Conservation (phyloP, 2,888 invertebrate species). For the Andrena fulva region DNA sequence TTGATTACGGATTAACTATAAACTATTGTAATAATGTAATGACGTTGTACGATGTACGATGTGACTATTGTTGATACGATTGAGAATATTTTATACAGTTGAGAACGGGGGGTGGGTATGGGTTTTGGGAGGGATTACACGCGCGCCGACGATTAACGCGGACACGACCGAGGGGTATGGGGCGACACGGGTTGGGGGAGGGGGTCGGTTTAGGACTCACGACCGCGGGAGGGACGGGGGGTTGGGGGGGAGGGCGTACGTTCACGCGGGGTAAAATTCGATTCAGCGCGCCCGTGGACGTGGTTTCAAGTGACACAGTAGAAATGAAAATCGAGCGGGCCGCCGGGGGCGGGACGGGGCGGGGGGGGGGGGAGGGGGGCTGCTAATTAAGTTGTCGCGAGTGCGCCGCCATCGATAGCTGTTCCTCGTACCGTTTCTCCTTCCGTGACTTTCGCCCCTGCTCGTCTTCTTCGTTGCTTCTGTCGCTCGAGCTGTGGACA, state of each 20-base stretch:
- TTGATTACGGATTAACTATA: conserved; percentile 82
- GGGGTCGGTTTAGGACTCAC: conserved; percentile 53
- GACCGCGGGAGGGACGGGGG: conserved; percentile 60
- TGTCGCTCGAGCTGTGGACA: not conserved
- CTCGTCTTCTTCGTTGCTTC: conserved; percentile 17
- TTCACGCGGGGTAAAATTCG: conserved; percentile 58
- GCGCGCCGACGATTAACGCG: conserved; percentile 68
- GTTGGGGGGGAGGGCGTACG: conserved; percentile 35
- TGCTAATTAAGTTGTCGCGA: conserved; percentile 67
- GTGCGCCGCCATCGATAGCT: conserved; percentile 72
- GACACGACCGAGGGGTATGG: conserved; percentile 34
- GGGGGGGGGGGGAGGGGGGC: not conserved
- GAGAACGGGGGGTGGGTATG: conserved; percentile 73
- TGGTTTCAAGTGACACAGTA: conserved; percentile 35
- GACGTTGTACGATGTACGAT: conserved; percentile 84
- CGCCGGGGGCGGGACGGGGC: not conserved
- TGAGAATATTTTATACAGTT: conserved; percentile 85
- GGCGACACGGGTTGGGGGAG: not conserved
- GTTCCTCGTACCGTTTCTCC: conserved; percentile 27
- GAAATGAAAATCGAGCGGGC: conserved; percentile 14
- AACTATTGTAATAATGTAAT: conserved; percentile 84
- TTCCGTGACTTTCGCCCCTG: conserved; percentile 15
- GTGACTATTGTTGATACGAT: conserved; percentile 85
- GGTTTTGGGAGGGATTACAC: conserved; percentile 61
- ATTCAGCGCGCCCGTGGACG: conserved; percentile 54